Conservation (phyloP, 1,140 invertebrate genomes). For the Calliopsis andreniformis region DNA sequence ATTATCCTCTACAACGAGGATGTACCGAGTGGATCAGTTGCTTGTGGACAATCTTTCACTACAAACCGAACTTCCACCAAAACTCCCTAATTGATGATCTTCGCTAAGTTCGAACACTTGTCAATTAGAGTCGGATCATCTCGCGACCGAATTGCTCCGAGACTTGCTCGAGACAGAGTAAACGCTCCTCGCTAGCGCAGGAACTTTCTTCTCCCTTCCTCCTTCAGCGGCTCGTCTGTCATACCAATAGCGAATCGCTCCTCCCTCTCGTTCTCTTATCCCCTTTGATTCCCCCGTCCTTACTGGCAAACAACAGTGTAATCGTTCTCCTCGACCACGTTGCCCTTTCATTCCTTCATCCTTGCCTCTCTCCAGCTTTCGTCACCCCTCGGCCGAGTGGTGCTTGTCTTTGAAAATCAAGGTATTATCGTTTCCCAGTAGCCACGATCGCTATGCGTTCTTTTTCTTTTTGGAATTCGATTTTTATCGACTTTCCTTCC, state of each 20-base stretch:
- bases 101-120: too few relatives aligned
- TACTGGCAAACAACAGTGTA: too few relatives aligned
- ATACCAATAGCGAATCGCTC: too few relatives aligned
- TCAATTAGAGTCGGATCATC: too few relatives aligned
- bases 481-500: background rate
- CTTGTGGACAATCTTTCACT: too few relatives aligned
- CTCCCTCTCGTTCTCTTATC: too few relatives aligned
- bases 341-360: conserved; percentile 1
- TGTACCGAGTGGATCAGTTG: too few relatives aligned
- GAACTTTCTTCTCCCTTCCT: conserved; percentile 7
- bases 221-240: conserved; percentile 24
- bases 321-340: background rate
- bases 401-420: background rate
- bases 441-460: background rate
- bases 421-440: background rate
- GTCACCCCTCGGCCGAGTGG: conserved; percentile 18
- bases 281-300: too few relatives aligned
- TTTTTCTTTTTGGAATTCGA: background rate
- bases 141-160: too few relatives aligned
- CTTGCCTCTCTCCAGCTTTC: background rate
- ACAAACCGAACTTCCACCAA: too few relatives aligned
- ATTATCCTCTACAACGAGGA: background rate
- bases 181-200: conserved; percentile 1
- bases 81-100: too few relatives aligned
- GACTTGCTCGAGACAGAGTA: background rate